A percentile compares a stretch with the other conserved stretches of the same genome.
phyloP scores from a whole-genome alignment of 2,113 vertebrate genomes.

The Ellobius talpinus region DNA sequence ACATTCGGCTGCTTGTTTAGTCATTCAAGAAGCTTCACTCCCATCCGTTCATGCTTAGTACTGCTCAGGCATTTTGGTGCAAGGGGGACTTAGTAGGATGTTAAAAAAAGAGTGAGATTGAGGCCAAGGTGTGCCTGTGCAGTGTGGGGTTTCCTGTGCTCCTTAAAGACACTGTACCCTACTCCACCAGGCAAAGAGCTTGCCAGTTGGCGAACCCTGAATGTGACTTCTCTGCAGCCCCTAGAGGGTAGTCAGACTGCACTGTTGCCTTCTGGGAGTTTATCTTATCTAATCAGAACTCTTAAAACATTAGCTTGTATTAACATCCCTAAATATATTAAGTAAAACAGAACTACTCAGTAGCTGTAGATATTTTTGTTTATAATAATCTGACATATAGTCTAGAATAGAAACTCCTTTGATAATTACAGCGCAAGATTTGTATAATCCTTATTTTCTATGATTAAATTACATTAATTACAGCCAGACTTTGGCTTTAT shows the following conservation, averaged over 20 bases:
- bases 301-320: conserved; percentile 8
- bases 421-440: neutral
- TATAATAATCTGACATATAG: neutral
- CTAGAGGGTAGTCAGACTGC: conserved; percentile 67
- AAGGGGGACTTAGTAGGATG: neutral
- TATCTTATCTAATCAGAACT: conserved; percentile 10
- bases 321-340: conserved; percentile 10
- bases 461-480: conserved; percentile 32
- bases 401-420: neutral
- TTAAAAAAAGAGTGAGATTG: conserved; percentile 12
- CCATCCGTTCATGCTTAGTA: neutral
- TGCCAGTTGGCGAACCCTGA: neutral
- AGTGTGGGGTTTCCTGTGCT: neutral
- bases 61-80: neutral
- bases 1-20: conserved; percentile 24
- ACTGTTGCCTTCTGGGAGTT: conserved; percentile 32
- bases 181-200: neutral
- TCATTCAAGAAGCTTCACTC: neutral
- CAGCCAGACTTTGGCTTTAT: neutral
- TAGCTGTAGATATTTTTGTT: neutral
- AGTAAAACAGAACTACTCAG: conserved; percentile 26
- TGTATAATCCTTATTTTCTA: conserved; percentile 9
- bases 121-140: neutral
- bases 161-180: neutral
- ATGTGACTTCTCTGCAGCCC: conserved; percentile 34